A percentile compares a stretch with the other conserved stretches of the same genome.
These are phyloP conservation scores for Drosophila novamexicana DNA, from an alignment of 1,140 invertebrate species.

Conservation along the genomic window DNA sequence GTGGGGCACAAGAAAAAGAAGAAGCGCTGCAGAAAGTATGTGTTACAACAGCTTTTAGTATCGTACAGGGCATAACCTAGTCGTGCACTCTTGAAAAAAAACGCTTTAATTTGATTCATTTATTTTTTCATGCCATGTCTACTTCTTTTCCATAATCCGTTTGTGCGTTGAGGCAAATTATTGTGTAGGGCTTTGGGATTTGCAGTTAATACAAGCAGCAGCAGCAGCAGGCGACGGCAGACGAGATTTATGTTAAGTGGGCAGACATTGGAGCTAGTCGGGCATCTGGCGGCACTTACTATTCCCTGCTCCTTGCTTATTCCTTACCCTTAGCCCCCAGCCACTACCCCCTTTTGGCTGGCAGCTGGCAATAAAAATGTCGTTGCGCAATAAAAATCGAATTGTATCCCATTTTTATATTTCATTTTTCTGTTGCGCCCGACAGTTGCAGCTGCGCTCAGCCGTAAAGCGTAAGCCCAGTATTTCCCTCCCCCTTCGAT, in stretches of 20 bases:
- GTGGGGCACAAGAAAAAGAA: too few relatives aligned
- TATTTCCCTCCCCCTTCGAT: not conserved
- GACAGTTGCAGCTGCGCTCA: conserved; percentile 52
- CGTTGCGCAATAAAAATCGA: conserved; percentile 59
- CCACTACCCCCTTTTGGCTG: not conserved
- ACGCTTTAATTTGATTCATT: too few relatives aligned
- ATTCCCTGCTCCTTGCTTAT: not conserved
- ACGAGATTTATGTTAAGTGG: conserved; percentile 71
- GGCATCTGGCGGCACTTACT: conserved; percentile 2
- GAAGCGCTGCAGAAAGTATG: too few relatives aligned
- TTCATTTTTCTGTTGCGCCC: conserved; percentile 6
- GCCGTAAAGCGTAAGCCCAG: not conserved
- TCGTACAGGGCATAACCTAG: not conserved
- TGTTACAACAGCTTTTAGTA: not conserved
- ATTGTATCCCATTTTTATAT: conserved; percentile 35
- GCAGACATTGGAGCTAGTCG: conserved; percentile 34
- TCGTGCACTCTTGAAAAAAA: not conserved
- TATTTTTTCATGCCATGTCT: not conserved
- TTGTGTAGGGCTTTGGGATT: conserved; percentile 50
- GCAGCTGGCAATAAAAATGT: conserved; percentile 64
- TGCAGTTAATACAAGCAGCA: conserved; percentile 40
- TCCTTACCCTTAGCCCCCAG: not conserved
- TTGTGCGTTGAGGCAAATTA: conserved; percentile 66
- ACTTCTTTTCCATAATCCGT: conserved; percentile 46
- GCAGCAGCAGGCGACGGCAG: not conserved